phyloP scores from a whole-genome alignment of 2,888 invertebrate genomes.

The Torymus auratus region DNA sequence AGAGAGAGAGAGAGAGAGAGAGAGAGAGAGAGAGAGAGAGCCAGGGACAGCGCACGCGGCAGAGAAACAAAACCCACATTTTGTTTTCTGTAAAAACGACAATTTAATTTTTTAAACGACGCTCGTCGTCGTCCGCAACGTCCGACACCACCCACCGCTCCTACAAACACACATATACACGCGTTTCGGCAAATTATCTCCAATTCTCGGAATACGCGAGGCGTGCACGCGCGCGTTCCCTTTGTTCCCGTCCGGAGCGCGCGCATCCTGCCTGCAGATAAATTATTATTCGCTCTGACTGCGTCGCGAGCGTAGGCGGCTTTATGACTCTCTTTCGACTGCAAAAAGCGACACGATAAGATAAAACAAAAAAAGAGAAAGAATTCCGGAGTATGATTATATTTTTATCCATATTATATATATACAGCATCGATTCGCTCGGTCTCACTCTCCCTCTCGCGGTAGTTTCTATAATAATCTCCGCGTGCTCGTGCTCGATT shows the following conservation, averaged over 20 bases:
- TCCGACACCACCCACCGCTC: too few species aligned
- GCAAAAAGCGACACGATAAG: conserved; percentile 48
- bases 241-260: conserved; percentile 17
- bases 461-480: too few species aligned
- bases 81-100: too few species aligned
- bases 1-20: too few species aligned
- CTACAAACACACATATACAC: not conserved
- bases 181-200: conserved; percentile 30
- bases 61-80: too few species aligned
- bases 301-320: conserved; percentile 24
- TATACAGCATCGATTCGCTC: too few species aligned
- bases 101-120: too few species aligned
- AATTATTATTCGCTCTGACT: conserved; percentile 18
- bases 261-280: conserved; percentile 48
- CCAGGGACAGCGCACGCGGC: too few species aligned
- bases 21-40: too few species aligned
- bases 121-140: too few species aligned
- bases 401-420: conserved; percentile 28
- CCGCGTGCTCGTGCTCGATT: too few species aligned
- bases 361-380: conserved; percentile 21
- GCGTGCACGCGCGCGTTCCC: not conserved
- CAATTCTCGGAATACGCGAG: conserved; percentile 6
- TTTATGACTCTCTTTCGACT: not conserved
- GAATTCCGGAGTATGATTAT: conserved; percentile 30
- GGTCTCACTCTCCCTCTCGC: too few species aligned